Evolutionary conservation across 2,888 invertebrate genomes (phyloP).

Genomic region (Aspidiotus rigidus): DNA sequence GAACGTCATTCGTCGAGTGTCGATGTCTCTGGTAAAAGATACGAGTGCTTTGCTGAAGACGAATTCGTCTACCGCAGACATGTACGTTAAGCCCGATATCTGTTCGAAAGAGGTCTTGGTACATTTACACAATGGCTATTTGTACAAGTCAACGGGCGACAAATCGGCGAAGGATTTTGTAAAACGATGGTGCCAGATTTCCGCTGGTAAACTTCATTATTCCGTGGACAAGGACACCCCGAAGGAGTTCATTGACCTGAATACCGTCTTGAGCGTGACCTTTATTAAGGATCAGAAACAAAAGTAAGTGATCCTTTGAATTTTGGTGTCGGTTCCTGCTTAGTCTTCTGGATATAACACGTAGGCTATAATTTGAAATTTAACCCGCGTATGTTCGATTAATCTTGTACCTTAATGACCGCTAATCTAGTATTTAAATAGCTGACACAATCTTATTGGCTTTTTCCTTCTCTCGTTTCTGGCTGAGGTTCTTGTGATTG

Average conservation of each 20-base stretch:
- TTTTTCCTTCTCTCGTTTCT: too few relatives aligned
- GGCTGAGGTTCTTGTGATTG: too few relatives aligned
- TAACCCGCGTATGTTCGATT: too few relatives aligned
- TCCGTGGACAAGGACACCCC: slow-evolving; percentile 61
- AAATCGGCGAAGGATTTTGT: slow-evolving; percentile 61
- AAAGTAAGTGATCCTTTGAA: slow-evolving; percentile 42
- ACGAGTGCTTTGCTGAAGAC: slow-evolving; percentile 10
- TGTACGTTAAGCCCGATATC: slow-evolving; percentile 45
- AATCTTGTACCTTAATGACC: too few relatives aligned
- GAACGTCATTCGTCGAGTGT: slow-evolving; percentile 12
- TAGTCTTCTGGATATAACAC: too few relatives aligned
- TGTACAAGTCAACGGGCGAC: slow-evolving; percentile 47
- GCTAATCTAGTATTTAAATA: too few relatives aligned
- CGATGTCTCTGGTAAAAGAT: slow-evolving; percentile 12
- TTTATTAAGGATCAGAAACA: slow-evolving; percentile 50
- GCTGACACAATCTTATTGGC: too few relatives aligned
- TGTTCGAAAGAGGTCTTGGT: slow-evolving; percentile 45
- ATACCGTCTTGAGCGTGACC: slow-evolving; percentile 57
- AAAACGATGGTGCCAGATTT: slow-evolving; percentile 60
- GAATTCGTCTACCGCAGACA: slow-evolving; percentile 42
- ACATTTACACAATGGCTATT: slow-evolving; percentile 51
- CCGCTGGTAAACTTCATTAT: slow-evolving; percentile 62
- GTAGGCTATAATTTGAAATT: too few relatives aligned
- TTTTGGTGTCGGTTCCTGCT: neutral
- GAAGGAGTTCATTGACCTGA: slow-evolving; percentile 61